Percentiles rank a stretch among this genome's conserved stretches.
Conservation (phyloP, 37 sponge, comb jelly and placozoan genomes). For the Ephydatia muelleri region DNA sequence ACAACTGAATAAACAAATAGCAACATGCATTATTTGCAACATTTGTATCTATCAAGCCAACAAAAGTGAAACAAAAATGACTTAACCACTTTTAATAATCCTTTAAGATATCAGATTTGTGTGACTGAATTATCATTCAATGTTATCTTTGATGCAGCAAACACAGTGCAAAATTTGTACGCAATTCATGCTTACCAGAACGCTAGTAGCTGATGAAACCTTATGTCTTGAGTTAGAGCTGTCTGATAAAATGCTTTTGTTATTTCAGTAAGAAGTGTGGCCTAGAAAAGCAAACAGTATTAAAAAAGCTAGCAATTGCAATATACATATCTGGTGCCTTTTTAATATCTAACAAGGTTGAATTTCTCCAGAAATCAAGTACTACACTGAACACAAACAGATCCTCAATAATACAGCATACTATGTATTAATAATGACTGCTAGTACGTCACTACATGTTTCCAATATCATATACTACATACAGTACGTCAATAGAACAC, state of each 20-base stretch:
- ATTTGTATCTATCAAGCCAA: too few relatives aligned
- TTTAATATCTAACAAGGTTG: too few relatives aligned
- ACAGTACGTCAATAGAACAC: not conserved
- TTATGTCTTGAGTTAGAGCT: conserved; percentile 17
- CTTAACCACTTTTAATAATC: not conserved
- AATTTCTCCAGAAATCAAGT: too few relatives aligned
- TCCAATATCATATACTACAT: not conserved
- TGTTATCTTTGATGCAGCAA: not conserved
- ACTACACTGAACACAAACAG: too few relatives aligned
- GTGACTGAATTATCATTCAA: not conserved
- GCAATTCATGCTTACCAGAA: conserved; percentile 27
- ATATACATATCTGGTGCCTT: too few relatives aligned
- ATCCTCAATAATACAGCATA: too few relatives aligned
- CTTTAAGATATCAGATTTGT: not conserved
- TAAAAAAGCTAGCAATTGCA: too few relatives aligned
- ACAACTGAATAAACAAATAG: too few relatives aligned
- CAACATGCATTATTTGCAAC: too few relatives aligned
- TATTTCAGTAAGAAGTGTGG: conserved; percentile 19
- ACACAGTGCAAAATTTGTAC: not conserved
- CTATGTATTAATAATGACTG: too few relatives aligned
- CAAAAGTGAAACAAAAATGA: not conserved
- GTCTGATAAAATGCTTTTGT: conserved; percentile 33
- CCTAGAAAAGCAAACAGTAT: not conserved
- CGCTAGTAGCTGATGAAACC: conserved; percentile 42
- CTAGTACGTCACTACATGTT: too few relatives aligned